Conservation (phyloP, 2,888 invertebrate genomes). For the Lasioglossum calceatum region DNA sequence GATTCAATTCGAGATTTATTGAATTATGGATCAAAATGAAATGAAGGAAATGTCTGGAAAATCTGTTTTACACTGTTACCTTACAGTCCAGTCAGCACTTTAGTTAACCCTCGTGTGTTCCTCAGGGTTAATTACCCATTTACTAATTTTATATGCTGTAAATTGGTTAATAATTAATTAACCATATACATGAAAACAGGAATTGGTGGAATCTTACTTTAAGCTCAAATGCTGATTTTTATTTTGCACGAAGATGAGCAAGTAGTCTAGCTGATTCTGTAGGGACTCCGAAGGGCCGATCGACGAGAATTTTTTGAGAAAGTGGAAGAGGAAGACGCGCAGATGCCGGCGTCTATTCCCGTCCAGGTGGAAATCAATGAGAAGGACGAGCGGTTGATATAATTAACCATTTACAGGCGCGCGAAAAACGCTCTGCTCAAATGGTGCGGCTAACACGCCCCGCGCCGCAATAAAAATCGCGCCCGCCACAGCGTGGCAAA, state of each 20-base stretch:
- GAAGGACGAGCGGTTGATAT: conserved; percentile 57
- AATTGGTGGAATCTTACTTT: too few relatives aligned
- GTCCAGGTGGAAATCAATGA: conserved; percentile 56
- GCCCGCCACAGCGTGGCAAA: conserved; percentile 38
- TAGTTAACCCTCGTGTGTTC: too few relatives aligned
- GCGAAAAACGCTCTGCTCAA: conserved; percentile 55
- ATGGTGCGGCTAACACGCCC: conserved; percentile 59
- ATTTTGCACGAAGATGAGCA: too few relatives aligned
- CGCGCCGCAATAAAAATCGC: conserved; percentile 47
- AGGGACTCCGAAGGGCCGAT: neutral
- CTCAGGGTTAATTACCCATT: too few relatives aligned
- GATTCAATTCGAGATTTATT: neutral
- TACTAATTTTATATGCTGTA: too few relatives aligned
- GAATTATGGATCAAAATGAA: neutral
- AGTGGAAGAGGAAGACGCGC: conserved; percentile 1
- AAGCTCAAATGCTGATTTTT: too few relatives aligned
- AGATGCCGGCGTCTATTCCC: conserved; percentile 49
- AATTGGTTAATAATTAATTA: too few relatives aligned
- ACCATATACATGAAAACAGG: too few relatives aligned
- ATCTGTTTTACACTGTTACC: neutral
- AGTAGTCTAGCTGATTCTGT: too few relatives aligned
- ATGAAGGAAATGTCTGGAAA: neutral
- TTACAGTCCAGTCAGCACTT: too few relatives aligned
- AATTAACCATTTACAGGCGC: conserved; percentile 54
- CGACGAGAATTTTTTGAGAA: neutral